Conservation (phyloP, 2,888 invertebrate genomes). For the Tachina grossa region DNA sequence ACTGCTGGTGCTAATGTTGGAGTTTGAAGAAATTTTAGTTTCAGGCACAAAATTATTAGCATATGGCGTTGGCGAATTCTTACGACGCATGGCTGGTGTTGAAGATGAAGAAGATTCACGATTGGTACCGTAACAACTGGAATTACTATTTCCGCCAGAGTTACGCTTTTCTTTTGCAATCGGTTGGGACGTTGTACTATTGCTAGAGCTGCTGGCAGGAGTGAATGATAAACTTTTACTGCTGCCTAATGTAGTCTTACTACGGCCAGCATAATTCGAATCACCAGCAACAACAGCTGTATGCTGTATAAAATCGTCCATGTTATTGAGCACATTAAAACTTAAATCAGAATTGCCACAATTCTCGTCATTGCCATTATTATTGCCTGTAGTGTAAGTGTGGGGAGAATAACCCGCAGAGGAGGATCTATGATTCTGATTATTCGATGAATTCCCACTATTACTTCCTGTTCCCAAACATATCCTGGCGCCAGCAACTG, state of each 20-base stretch:
- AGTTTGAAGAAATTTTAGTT: conserved; percentile 67
- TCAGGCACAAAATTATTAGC: conserved; percentile 73
- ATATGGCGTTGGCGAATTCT: conserved; percentile 73
- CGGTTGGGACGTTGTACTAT: conserved; percentile 46
- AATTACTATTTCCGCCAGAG: conserved; percentile 75
- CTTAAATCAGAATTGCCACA: conserved; percentile 78
- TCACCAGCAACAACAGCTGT: conserved; percentile 64
- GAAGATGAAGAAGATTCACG: conserved; percentile 60
- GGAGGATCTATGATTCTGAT: conserved; percentile 61
- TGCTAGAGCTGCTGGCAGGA: conserved; percentile 21
- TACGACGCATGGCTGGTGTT: conserved; percentile 70
- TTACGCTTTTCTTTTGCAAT: conserved; percentile 75
- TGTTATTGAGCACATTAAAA: conserved; percentile 80
- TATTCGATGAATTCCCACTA: conserved; percentile 43
- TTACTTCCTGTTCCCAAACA: conserved; percentile 38
- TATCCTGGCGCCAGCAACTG: conserved; percentile 61
- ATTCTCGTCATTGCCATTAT: conserved; percentile 75
- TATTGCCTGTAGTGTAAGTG: conserved; percentile 72
- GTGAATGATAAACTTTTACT: conserved; percentile 47
- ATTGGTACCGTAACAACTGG: conserved; percentile 72
- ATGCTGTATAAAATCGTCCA: conserved; percentile 79
- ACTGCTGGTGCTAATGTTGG: conserved; percentile 60
- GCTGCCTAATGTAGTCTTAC: conserved; percentile 57
- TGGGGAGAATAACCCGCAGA: conserved; percentile 76
- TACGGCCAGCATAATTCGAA: conserved; percentile 53